Conservation (phyloP, 2,113 vertebrate species). For the Cebus imitator region DNA sequence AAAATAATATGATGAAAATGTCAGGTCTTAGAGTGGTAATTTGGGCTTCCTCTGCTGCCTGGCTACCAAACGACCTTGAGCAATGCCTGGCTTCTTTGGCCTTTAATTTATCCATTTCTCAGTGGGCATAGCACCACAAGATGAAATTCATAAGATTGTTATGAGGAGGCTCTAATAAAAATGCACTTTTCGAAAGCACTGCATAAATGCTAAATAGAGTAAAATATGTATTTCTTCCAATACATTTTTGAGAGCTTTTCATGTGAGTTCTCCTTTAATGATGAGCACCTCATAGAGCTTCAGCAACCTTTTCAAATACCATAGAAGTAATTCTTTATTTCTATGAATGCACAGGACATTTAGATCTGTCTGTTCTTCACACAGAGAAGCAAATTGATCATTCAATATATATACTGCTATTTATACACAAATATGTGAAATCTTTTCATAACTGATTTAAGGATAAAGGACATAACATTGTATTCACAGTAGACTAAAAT, state of each 20-base stretch:
- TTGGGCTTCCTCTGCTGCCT: background rate
- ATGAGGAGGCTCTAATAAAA: slow-evolving; percentile 56
- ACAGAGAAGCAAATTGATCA: background rate
- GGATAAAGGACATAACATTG: background rate
- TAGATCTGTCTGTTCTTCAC: background rate
- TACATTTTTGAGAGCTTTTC: background rate
- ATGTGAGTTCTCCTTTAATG: background rate
- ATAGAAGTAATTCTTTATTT: background rate
- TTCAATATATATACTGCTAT: background rate
- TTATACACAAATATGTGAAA: background rate
- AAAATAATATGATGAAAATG: slow-evolving; percentile 42
- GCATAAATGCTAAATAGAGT: slow-evolving; percentile 56
- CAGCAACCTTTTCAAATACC: slow-evolving; percentile 49
- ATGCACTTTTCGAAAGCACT: slow-evolving; percentile 56
- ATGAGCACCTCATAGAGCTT: background rate
- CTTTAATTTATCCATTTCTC: slow-evolving; percentile 28
- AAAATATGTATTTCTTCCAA: slow-evolving; percentile 10
- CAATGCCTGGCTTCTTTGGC: background rate
- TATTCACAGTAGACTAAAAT: background rate
- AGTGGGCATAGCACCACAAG: background rate
- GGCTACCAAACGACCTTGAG: background rate
- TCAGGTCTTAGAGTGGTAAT: slow-evolving; percentile 42
- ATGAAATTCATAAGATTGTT: background rate
- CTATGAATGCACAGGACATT: background rate
- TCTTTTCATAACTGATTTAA: slow-evolving; percentile 11